These are phyloP conservation scores for Monarcha castaneiventris DNA, from an alignment of 2,113 vertebrate genomes.

Conservation along the genomic window DNA sequence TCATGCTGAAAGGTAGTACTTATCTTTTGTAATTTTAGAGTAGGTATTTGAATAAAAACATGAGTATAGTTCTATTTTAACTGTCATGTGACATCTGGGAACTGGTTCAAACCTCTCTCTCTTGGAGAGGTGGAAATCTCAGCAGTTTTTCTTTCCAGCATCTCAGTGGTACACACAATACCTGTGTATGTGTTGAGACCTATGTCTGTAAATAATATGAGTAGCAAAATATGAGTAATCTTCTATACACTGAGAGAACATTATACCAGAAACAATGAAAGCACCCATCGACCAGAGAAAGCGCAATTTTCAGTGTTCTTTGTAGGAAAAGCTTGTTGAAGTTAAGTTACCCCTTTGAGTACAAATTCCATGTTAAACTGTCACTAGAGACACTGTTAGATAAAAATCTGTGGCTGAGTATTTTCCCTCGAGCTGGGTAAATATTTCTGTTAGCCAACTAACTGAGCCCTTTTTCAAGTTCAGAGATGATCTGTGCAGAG, in stretches of 20 bases:
- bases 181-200: neutral
- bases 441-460: constrained; percentile 7
- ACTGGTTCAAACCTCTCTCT: constrained; percentile 21
- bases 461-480: neutral
- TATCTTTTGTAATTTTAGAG: constrained; percentile 73
- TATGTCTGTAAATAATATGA: neutral
- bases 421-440: constrained; percentile 28
- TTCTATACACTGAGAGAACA: neutral
- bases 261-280: neutral
- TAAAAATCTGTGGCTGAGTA: constrained; percentile 35
- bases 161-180: neutral
- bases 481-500: neutral
- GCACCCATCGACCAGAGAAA: neutral
- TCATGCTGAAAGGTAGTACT: constrained; percentile 72
- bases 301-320: neutral
- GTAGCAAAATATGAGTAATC: neutral
- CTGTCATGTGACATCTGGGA: constrained; percentile 63
- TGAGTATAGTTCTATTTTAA: constrained; percentile 59
- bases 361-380: neutral
- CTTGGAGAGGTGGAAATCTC: neutral
- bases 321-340: neutral
- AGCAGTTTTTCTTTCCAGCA: neutral
- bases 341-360: neutral
- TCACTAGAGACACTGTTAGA: neutral
- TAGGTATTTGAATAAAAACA: constrained; percentile 70